A percentile compares a stretch with the other conserved stretches of the same genome.
phyloP scores from a whole-genome alignment of 2,113 vertebrate species.

The Sapayoa aenigma region DNA sequence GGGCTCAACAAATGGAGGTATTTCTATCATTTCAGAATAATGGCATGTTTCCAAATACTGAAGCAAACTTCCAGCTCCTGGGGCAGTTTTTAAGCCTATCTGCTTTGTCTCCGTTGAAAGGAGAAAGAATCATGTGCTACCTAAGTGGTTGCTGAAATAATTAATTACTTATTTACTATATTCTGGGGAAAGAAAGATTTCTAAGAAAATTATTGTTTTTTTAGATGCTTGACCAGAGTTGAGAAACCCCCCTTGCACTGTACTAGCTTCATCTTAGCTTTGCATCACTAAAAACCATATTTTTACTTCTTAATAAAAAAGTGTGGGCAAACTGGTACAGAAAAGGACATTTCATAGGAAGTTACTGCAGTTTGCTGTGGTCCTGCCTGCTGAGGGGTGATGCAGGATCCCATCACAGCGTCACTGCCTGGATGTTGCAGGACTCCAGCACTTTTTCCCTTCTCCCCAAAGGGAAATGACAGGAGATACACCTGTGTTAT shows the following conservation, averaged over 20 bases:
- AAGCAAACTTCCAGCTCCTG: not conserved
- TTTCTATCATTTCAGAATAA: not conserved
- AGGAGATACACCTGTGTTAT: not conserved
- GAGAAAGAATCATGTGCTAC: not conserved
- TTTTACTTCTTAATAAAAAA: not conserved
- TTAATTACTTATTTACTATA: not conserved
- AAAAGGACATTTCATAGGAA: not conserved
- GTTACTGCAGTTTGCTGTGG: too few relatives aligned
- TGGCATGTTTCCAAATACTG: not conserved
- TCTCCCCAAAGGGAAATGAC: not conserved
- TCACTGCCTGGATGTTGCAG: not conserved
- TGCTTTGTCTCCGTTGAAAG: not conserved
- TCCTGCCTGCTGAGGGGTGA: not conserved
- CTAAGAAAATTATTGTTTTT: not conserved
- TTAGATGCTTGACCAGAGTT: not conserved
- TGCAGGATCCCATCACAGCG: not conserved
- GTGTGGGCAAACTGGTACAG: not conserved
- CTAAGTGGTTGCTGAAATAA: not conserved
- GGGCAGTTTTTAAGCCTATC: not conserved
- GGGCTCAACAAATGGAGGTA: not conserved
- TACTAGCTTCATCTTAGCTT: not conserved
- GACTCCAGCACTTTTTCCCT: too few relatives aligned
- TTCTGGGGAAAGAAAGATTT: not conserved
- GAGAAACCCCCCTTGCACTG: not conserved
- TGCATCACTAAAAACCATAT: not conserved